A percentile compares a stretch with the other conserved stretches of the same genome.
Conservation (phyloP, 2,888 invertebrate genomes). For the Phrixothrix hirtus region DNA sequence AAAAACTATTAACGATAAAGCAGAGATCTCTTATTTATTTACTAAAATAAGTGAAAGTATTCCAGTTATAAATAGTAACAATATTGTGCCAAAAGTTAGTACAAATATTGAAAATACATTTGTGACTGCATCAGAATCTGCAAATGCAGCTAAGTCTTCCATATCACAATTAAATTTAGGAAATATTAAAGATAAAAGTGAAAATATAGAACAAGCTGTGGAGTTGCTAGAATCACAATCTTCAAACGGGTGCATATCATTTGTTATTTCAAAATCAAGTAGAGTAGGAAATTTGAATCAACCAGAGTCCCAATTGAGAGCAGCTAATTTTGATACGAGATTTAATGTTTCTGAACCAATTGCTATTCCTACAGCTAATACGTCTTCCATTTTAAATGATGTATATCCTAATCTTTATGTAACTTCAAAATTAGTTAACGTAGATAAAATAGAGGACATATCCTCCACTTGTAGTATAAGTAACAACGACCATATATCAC, state of each 20-base stretch:
- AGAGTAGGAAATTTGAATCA: slow-evolving; percentile 26
- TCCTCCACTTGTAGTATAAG: slow-evolving; percentile 24
- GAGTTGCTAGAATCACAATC: slow-evolving; percentile 42
- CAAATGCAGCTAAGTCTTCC: slow-evolving; percentile 51
- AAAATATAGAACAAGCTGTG: slow-evolving; percentile 8
- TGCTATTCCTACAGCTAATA: slow-evolving; percentile 39
- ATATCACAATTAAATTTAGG: slow-evolving; percentile 45
- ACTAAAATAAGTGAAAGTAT: slow-evolving; percentile 6
- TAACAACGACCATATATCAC: slow-evolving; percentile 14
- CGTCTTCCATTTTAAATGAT: slow-evolving; percentile 52
- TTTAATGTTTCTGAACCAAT: slow-evolving; percentile 42
- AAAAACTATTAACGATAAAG: slow-evolving; percentile 8
- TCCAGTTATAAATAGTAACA: slow-evolving; percentile 39
- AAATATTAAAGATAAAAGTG: slow-evolving; percentile 8
- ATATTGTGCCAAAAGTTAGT: slow-evolving; percentile 52
- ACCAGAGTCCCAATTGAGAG: slow-evolving; percentile 35
- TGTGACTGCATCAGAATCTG: slow-evolving; percentile 32
- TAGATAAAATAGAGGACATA: slow-evolving; percentile 33
- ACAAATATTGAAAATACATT: slow-evolving; percentile 45
- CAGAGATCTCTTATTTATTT: slow-evolving; percentile 20
- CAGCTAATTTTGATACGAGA: slow-evolving; percentile 49
- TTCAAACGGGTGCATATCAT: slow-evolving; percentile 52
- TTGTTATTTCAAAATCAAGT: slow-evolving; percentile 45
- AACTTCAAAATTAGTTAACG: slow-evolving; percentile 33
- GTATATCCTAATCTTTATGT: slow-evolving; percentile 42